A percentile compares a stretch with the other conserved stretches of the same genome.
These are phyloP conservation scores for Gastracanthus pulcherrimus DNA, from an alignment of 2,888 invertebrate species.

Conservation along the genomic window DNA sequence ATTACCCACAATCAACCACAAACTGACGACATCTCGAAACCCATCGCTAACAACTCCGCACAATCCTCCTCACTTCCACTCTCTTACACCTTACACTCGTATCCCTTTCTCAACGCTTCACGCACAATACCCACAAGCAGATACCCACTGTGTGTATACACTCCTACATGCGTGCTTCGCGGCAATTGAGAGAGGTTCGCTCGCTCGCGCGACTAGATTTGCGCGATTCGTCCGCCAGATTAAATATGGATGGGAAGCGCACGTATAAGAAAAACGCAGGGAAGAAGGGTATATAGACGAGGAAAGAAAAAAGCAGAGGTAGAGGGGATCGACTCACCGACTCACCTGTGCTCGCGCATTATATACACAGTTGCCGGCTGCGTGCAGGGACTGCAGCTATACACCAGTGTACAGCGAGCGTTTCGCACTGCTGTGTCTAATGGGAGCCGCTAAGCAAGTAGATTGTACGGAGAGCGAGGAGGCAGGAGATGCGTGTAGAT, in stretches of 20 bases:
- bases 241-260: conserved; percentile 58
- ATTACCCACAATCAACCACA: too few species aligned
- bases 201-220: conserved; percentile 1
- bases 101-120: not conserved
- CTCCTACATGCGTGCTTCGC: conserved; percentile 35
- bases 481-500: not conserved
- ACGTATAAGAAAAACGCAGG: conserved; percentile 13
- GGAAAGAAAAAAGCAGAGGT: not conserved
- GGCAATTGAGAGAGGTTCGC: conserved; percentile 37
- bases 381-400: too few species aligned
- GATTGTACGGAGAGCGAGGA: not conserved
- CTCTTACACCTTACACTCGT: too few species aligned
- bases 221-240: conserved; percentile 40
- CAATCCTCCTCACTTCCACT: not conserved
- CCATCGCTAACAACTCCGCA: not conserved
- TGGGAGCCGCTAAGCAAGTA: conserved; percentile 36
- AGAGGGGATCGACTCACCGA: not conserved
- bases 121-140: not conserved
- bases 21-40: too few species aligned
- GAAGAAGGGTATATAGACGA: not conserved
- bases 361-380: conserved; percentile 1
- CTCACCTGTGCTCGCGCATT: not conserved
- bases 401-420: too few species aligned
- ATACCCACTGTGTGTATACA: not conserved
- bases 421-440: conserved; percentile 43